Conservation (phyloP, 2,888 invertebrate species). For the Ptychoptera contaminata region DNA sequence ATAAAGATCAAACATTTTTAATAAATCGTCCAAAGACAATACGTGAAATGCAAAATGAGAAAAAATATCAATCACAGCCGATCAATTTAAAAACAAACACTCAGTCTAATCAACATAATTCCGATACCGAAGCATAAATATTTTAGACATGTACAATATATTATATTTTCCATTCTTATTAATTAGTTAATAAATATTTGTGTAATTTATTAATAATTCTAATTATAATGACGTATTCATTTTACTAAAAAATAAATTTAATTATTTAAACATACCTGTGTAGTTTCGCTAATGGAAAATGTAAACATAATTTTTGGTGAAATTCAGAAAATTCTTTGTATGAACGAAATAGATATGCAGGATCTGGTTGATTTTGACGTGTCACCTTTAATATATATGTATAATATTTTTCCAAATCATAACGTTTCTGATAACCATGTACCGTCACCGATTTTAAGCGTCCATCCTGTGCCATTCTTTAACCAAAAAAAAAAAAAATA, state of each 20-base stretch:
- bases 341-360: slow-evolving; percentile 78
- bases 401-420: slow-evolving; percentile 95
- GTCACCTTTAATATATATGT: slow-evolving; percentile 77
- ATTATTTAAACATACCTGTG: slow-evolving; percentile 60
- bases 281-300: slow-evolving; percentile 81
- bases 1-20: no score
- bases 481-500: slow-evolving; percentile 11
- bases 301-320: slow-evolving; percentile 81
- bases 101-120: neutral
- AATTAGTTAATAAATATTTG: neutral
- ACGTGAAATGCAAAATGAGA: slow-evolving; percentile 14
- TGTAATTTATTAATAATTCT: neutral
- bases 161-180: neutral
- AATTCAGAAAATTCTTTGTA: slow-evolving; percentile 96
- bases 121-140: slow-evolving; percentile 2
- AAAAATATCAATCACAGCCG: neutral
- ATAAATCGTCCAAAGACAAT: slow-evolving; percentile 11
- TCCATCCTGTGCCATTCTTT: slow-evolving; percentile 77
- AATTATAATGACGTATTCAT: neutral
- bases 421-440: slow-evolving; percentile 82
- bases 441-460: slow-evolving; percentile 72
- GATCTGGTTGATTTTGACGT: slow-evolving; percentile 71
- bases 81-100: no score
- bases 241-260: slow-evolving; percentile 7
- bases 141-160: neutral